Conservation (phyloP, 2,888 invertebrate species). For the Doris montereyensis region DNA sequence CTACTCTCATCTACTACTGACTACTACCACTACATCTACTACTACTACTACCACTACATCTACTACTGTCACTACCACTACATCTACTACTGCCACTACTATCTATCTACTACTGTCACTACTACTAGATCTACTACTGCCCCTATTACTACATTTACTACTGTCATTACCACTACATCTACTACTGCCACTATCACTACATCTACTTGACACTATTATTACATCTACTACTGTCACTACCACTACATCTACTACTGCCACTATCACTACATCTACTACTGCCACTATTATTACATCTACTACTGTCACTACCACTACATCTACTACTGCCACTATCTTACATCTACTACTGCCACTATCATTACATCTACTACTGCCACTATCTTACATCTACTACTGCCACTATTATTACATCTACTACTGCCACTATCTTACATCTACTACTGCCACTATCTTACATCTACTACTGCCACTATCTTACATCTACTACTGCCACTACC, state of each 20-base stretch:
- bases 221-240: neutral
- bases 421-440: neutral
- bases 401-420: neutral
- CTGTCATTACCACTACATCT: neutral
- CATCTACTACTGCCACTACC: neutral
- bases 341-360: neutral
- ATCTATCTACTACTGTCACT: neutral
- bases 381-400: constrained; percentile 4
- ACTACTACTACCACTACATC: neutral
- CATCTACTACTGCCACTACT: constrained; percentile 1
- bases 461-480: neutral
- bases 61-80: neutral
- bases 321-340: constrained; percentile 1
- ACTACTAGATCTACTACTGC: neutral
- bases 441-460: neutral
- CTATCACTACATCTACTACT: neutral
- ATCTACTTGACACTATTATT: neutral
- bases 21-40: neutral
- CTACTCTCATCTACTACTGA: neutral
- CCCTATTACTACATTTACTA: neutral
- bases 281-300: neutral
- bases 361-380: neutral
- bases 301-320: neutral
- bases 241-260: neutral
- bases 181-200: neutral